Conservation (phyloP, 2,797 vertebrate genomes). For the Pipistrellus nathusii region DNA sequence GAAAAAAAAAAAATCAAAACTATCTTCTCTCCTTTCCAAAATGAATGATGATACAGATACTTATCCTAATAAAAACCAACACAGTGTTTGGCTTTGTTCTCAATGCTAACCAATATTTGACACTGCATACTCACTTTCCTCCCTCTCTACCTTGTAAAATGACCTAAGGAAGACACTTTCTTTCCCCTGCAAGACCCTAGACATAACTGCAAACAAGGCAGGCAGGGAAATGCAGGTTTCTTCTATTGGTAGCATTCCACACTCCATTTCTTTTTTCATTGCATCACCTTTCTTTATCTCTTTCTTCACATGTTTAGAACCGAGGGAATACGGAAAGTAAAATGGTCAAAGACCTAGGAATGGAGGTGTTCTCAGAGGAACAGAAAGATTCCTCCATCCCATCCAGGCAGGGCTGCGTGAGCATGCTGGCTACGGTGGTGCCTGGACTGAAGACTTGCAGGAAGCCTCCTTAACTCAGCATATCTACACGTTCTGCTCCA, state of each 20-base stretch:
- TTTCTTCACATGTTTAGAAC: constrained; percentile 65
- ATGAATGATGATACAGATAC: not conserved
- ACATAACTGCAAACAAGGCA: not conserved
- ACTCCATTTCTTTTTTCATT: constrained; percentile 57
- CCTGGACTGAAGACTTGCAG: constrained; percentile 5
- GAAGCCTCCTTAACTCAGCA: constrained; percentile 69
- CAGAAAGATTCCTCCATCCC: not conserved
- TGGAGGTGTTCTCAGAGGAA: constrained; percentile 76
- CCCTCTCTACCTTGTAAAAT: not conserved
- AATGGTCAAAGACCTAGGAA: constrained; percentile 76
- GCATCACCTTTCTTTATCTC: constrained; percentile 77
- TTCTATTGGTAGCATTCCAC: not conserved
- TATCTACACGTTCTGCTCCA: constrained; percentile 63
- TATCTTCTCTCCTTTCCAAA: constrained; percentile 14
- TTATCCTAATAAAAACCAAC: not conserved
- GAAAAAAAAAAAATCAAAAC: not conserved
- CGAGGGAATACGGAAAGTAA: constrained; percentile 71
- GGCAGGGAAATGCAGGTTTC: not conserved
- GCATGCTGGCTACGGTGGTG: accelerated
- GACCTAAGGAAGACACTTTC: not conserved
- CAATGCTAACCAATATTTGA: not conserved
- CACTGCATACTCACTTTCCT: not conserved
- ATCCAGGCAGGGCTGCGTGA: not conserved
- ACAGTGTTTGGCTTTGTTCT: not conserved
- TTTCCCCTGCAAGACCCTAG: not conserved